These are phyloP conservation scores for Blomia tropicalis DNA, from an alignment of 2,888 invertebrate species.

Conservation along the genomic window DNA sequence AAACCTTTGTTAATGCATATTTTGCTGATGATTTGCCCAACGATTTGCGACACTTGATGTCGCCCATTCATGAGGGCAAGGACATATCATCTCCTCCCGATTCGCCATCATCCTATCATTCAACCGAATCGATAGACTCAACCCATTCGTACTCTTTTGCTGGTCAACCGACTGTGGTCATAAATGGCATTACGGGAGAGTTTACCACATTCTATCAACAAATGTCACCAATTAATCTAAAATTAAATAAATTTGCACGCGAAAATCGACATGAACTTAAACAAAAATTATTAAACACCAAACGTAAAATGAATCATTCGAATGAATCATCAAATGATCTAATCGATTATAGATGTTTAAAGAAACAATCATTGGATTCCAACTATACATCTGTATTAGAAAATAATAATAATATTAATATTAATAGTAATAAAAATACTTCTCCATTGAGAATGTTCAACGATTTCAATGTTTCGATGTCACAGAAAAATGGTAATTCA, in stretches of 20 bases:
- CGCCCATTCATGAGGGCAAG: neutral
- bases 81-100: neutral
- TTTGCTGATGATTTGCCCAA: neutral
- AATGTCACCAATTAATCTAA: constrained; percentile 7
- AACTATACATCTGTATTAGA: neutral
- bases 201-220: constrained; percentile 8
- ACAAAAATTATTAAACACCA: neutral
- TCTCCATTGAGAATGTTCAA: neutral
- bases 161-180: neutral
- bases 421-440: neutral
- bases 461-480: neutral
- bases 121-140: neutral
- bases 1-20: neutral
- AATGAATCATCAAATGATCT: neutral
- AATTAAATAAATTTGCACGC: neutral
- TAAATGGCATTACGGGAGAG: neutral
- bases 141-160: neutral
- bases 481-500: neutral
- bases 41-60: neutral
- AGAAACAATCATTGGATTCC: neutral
- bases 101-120: constrained; percentile 9
- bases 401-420: neutral
- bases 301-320: neutral
- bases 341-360: neutral
- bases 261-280: constrained; percentile 3